Evolutionary conservation across 2,113 vertebrate species (phyloP).

Genomic region (Eulemur rufifrons): DNA sequence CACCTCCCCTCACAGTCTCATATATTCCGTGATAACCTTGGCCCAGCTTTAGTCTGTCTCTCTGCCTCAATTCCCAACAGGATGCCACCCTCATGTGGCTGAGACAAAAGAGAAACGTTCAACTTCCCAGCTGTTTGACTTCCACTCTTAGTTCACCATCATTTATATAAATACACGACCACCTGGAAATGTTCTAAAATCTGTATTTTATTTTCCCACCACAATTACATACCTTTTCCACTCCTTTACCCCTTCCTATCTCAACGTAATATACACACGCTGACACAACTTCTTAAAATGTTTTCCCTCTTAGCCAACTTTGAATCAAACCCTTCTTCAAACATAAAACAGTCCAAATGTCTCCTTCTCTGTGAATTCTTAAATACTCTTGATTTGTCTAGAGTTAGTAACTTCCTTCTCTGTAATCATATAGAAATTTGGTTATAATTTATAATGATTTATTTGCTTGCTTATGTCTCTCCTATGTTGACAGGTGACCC

Average conservation of each 20-base stretch:
- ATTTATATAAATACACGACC: rapidly evolving
- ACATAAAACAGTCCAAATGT: not conserved
- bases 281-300: not conserved
- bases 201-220: not conserved
- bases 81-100: no score
- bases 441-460: not conserved
- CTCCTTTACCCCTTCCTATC: not conserved
- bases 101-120: not conserved
- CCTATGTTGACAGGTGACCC: not conserved
- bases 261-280: not conserved
- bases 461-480: not conserved
- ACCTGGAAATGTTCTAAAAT: not conserved
- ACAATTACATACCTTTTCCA: not conserved
- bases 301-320: not conserved
- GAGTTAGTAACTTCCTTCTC: not conserved
- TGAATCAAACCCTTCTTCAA: not conserved
- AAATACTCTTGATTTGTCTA: not conserved
- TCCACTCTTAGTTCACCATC: not conserved
- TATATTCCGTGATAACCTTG: not conserved
- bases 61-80: not conserved
- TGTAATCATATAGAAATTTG: not conserved
- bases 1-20: rapidly evolving
- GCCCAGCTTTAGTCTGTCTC: not conserved
- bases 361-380: not conserved
- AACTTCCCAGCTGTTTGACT: not conserved